Evolutionary conservation across 2,888 invertebrate genomes (phyloP).

Genomic region (Dryadula phaetusa): DNA sequence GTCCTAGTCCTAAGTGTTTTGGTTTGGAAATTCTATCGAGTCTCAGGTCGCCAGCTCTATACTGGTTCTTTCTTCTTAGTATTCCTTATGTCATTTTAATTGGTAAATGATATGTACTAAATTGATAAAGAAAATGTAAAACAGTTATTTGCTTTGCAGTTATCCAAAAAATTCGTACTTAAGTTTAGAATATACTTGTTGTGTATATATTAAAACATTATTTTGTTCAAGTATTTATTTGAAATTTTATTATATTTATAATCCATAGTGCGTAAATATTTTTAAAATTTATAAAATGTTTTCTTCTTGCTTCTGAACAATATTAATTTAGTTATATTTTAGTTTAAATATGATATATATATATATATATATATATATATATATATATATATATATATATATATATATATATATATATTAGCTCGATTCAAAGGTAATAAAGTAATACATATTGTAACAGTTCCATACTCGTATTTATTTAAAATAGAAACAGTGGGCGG

Average conservation of each 20-base stretch:
- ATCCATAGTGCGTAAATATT: too few relatives aligned
- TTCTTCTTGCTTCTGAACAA: too few relatives aligned
- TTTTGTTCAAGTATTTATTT: neutral
- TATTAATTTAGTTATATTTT: too few relatives aligned
- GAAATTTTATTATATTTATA: neutral
- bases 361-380: too few relatives aligned
- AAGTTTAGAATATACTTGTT: neutral
- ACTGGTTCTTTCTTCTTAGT: neutral
- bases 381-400: too few relatives aligned
- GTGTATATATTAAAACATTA: too few relatives aligned
- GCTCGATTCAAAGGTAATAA: constrained; percentile 8
- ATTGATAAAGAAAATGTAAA: too few relatives aligned
- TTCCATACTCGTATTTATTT: constrained; percentile 22
- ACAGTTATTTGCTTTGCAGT: too few relatives aligned
- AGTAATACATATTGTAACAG: constrained; percentile 24
- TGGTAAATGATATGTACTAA: neutral
- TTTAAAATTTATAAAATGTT: too few relatives aligned
- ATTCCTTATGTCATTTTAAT: neutral
- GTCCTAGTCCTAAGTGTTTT: constrained; percentile 43
- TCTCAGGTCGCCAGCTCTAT: constrained; percentile 1
- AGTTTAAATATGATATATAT: too few relatives aligned
- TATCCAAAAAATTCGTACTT: neutral
- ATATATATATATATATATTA: too few relatives aligned
- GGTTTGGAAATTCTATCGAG: constrained; percentile 30
- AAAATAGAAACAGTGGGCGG: constrained; percentile 32